Evolutionary conservation across 2,113 vertebrate genomes (phyloP).

Genomic region (Clarias batrachus): DNA sequence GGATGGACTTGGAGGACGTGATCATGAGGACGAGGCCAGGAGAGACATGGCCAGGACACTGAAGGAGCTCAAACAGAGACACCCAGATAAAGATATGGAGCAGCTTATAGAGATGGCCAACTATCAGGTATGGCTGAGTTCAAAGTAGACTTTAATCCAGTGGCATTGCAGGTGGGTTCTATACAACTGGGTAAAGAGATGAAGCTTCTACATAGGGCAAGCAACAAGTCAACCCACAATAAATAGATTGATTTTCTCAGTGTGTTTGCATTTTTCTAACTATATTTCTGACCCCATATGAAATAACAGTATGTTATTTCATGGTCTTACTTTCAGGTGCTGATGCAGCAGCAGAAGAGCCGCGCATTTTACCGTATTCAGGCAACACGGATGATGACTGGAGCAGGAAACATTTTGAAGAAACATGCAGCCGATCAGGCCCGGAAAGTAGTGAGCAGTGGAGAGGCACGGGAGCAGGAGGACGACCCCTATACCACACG

Average conservation of each 20-base stretch:
- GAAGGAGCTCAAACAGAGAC: constrained; percentile 80
- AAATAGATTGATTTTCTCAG: background rate
- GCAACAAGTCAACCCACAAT: background rate
- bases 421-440: constrained; percentile 72
- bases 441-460: constrained; percentile 75
- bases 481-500: constrained; percentile 71
- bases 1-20: constrained; percentile 66
- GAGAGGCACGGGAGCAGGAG: constrained; percentile 71
- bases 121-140: constrained; percentile 71
- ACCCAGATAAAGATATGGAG: constrained; percentile 83
- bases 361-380: constrained; percentile 73
- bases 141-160: background rate
- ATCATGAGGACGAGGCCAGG: constrained; percentile 74
- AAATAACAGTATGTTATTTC: constrained; percentile 37
- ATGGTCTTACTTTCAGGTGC: constrained; percentile 51
- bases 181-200: background rate
- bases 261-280: background rate
- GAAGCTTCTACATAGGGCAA: background rate
- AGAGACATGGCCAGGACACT: constrained; percentile 79
- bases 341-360: constrained; percentile 72
- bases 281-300: constrained; percentile 4
- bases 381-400: constrained; percentile 73
- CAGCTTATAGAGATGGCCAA: constrained; percentile 84
- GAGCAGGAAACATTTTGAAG: constrained; percentile 72
- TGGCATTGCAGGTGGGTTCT: background rate